A percentile compares a stretch with the other conserved stretches of the same genome.
Evolutionary conservation across 2,888 invertebrate genomes (phyloP).

Genomic region (Drosophila koepferae): DNA sequence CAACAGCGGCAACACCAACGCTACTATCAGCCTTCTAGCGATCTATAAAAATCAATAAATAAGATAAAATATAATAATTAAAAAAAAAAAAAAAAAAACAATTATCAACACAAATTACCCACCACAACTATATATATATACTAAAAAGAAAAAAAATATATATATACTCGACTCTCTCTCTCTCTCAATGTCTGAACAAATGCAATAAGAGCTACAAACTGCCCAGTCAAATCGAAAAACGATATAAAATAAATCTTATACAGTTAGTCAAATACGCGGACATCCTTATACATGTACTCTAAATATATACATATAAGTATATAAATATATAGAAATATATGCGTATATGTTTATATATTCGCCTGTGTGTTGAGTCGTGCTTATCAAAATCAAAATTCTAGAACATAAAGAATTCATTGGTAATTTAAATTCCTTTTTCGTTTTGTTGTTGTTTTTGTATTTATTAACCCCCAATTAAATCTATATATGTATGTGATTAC

Average conservation of each 20-base stretch:
- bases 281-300: constrained; percentile 56
- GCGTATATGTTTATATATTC: constrained; percentile 33
- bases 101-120: constrained; percentile 43
- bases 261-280: constrained; percentile 51
- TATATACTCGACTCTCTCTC: constrained; percentile 22
- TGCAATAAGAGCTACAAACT: constrained; percentile 32
- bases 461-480: constrained; percentile 41
- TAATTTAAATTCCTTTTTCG: constrained; percentile 68
- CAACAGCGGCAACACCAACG: constrained; percentile 85
- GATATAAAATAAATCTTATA: constrained; percentile 1
- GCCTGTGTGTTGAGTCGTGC: constrained; percentile 55
- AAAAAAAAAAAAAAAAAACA: constrained; percentile 8
- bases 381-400: constrained; percentile 64
- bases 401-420: constrained; percentile 64
- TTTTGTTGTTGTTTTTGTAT: constrained; percentile 57
- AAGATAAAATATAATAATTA: background rate
- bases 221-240: constrained; percentile 25
- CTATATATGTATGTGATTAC: constrained; percentile 35
- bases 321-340: constrained; percentile 15
- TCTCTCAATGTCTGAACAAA: constrained; percentile 47
- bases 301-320: constrained; percentile 34
- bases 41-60: constrained; percentile 72
- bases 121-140: constrained; percentile 39
- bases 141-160: constrained; percentile 3
- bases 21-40: constrained; percentile 85